These are phyloP conservation scores for Channallabes apus DNA, from an alignment of 2,797 vertebrate genomes.

Conservation along the genomic window DNA sequence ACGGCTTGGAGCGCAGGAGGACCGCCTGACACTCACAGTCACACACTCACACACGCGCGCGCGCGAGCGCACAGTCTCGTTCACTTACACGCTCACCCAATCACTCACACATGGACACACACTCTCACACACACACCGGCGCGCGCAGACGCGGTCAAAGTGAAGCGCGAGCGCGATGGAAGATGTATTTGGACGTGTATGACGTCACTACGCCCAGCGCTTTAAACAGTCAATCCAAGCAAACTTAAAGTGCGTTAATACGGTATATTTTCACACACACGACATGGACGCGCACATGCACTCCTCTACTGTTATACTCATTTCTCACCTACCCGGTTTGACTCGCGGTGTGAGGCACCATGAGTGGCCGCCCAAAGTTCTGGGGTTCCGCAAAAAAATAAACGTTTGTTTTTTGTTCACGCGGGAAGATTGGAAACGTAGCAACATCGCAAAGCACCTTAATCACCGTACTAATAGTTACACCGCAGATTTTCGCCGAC, in stretches of 20 bases:
- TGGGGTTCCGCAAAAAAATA: too few relatives aligned
- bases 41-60: neutral
- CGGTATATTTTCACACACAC: neutral
- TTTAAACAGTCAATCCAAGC: neutral
- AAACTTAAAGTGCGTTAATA: neutral
- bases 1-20: neutral
- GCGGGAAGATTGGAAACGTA: too few relatives aligned
- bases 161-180: slow-evolving; percentile 25
- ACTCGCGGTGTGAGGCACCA: too few relatives aligned
- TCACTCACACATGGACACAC: neutral
- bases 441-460: too few relatives aligned
- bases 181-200: slow-evolving; percentile 23
- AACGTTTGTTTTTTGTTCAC: too few relatives aligned
- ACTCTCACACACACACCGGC: slow-evolving; percentile 1
- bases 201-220: slow-evolving; percentile 39
- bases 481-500: too few relatives aligned
- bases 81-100: neutral
- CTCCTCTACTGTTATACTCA: too few relatives aligned
- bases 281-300: neutral
- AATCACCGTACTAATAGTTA: too few relatives aligned
- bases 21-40: neutral
- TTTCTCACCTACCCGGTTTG: too few relatives aligned
- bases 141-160: slow-evolving; percentile 29
- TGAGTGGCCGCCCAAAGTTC: too few relatives aligned
- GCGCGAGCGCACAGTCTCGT: accelerated